Evolutionary conservation across 2,888 invertebrate species (phyloP), one percentile per base, ranked within the genome.

Genomic region (Synanthedon formicaeformis): DNA sequence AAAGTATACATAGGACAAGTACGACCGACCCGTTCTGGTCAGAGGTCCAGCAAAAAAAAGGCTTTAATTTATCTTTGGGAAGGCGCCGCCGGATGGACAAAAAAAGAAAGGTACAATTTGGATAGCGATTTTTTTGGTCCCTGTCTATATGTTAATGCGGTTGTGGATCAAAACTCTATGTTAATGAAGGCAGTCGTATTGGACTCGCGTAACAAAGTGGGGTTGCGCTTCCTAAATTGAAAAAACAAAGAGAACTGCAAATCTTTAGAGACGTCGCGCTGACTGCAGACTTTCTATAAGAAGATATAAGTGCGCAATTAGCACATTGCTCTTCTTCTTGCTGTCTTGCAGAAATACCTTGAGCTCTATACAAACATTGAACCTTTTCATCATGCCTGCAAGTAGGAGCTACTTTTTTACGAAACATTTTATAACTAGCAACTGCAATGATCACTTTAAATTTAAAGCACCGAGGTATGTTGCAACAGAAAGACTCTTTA

Each of bases 61-160:
- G 58, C 69, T 66, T 64, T 73, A 73, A 75, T 75, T 76, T 75
- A 72, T 72, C 71, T 69, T 66, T 61, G 58, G 63, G 57, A 62
- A 69, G 65, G 51, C 55, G 34, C 62, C 67, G 64, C 67, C 62
- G 60, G 60, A 67, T 68, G 67, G 66, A 69, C 66, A 66, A 70
- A 74, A n/a, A 65, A 71, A 66, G 64, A 49, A 63, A 67, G 70
- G 74, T 69, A 73, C 68, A 69, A 70, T 73, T 73, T 67, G 69
- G 70, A 65, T 66, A 69, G 64, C 62, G 67, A 63, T 66, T 73
- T 75, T 67, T 75, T 74, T 59, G 63, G 63, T 60, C 57, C 64
- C 69, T 63, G 70, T 77, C 74, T 78, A 76, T 78, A 77, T 76
- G 76, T 69, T 78, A 78, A 78, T 77, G 76, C 73, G 68, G 53